These are phyloP conservation scores for Megaustenia siamemsis DNA, from an alignment of 2,888 invertebrate species.

Conservation along the genomic window DNA sequence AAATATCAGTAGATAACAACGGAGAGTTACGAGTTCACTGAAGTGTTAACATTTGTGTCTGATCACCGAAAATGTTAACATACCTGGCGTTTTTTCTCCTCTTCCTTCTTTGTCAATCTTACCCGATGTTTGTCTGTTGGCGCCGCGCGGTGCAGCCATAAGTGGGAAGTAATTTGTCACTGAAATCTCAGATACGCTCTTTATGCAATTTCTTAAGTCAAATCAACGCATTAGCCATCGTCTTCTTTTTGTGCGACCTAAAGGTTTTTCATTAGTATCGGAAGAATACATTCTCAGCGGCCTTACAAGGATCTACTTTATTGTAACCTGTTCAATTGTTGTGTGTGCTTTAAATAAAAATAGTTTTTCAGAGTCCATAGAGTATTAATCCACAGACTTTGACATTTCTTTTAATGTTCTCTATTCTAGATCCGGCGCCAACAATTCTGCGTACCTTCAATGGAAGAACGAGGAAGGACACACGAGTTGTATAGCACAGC, in stretches of 20 bases:
- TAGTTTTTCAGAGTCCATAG: constrained; percentile 39
- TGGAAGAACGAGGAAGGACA: constrained; percentile 31
- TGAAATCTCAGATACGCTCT: constrained; percentile 13
- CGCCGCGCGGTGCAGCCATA: background rate
- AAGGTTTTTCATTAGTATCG: constrained; percentile 41
- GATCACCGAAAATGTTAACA: no score
- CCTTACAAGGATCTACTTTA: constrained; percentile 29
- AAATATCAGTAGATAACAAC: no score
- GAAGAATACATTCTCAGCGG: constrained; percentile 16
- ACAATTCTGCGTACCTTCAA: constrained; percentile 33
- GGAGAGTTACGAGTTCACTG: no score
- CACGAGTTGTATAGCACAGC: constrained; percentile 34
- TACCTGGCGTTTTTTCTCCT: no score
- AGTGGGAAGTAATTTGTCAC: background rate
- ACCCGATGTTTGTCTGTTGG: background rate
- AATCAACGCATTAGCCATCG: background rate
- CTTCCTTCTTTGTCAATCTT: no score
- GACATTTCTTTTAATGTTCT: constrained; percentile 45
- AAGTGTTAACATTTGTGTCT: no score
- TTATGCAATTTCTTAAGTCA: constrained; percentile 27
- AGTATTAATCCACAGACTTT: constrained; percentile 46
- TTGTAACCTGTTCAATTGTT: constrained; percentile 25
- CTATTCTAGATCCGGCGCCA: constrained; percentile 43
- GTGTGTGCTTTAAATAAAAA: constrained; percentile 41
- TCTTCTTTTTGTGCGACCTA: constrained; percentile 34